phyloP scores from a whole-genome alignment of 2,888 invertebrate genomes.

The Eilema depressum region DNA sequence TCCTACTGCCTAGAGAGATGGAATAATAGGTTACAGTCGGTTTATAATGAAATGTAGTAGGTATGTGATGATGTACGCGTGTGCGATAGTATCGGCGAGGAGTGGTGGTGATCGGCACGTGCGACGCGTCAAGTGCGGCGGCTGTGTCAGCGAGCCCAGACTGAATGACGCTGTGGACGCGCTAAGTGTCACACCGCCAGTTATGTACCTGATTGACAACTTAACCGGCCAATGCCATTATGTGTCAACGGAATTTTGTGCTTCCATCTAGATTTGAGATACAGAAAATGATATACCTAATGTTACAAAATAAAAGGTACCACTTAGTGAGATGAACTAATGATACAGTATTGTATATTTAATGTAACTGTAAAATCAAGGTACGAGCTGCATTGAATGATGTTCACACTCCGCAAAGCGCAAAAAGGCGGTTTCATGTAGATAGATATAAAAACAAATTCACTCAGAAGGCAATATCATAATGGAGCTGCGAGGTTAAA shows the following conservation, averaged over 20 bases:
- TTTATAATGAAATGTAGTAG: slow-evolving; percentile 14
- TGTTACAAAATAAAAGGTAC: background rate
- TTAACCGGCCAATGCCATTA: slow-evolving; percentile 63
- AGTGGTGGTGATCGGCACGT: slow-evolving; percentile 83
- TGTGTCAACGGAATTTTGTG: slow-evolving; percentile 15
- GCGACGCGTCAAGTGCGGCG: slow-evolving; percentile 75
- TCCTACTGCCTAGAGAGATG: background rate
- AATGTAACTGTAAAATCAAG: background rate
- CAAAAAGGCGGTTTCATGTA: slow-evolving; percentile 73
- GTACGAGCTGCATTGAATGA: slow-evolving; percentile 55
- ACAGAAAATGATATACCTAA: background rate
- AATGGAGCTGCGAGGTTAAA: slow-evolving; percentile 78
- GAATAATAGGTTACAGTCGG: background rate
- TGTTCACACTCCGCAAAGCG: slow-evolving; percentile 65
- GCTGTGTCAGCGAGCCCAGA: slow-evolving; percentile 70
- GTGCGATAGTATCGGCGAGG: slow-evolving; percentile 73
- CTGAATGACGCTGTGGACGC: slow-evolving; percentile 63
- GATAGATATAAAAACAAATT: slow-evolving; percentile 79
- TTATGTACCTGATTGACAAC: slow-evolving; percentile 77
- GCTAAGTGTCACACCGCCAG: slow-evolving; percentile 73
- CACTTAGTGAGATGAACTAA: background rate
- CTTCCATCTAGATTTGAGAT: background rate
- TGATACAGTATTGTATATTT: background rate
- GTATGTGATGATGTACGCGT: slow-evolving; percentile 47
- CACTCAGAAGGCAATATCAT: slow-evolving; percentile 83